Percentiles rank a stretch among this genome's conserved stretches.
Evolutionary conservation across 2,888 invertebrate genomes (phyloP).

Genomic region (Molanna angustata): DNA sequence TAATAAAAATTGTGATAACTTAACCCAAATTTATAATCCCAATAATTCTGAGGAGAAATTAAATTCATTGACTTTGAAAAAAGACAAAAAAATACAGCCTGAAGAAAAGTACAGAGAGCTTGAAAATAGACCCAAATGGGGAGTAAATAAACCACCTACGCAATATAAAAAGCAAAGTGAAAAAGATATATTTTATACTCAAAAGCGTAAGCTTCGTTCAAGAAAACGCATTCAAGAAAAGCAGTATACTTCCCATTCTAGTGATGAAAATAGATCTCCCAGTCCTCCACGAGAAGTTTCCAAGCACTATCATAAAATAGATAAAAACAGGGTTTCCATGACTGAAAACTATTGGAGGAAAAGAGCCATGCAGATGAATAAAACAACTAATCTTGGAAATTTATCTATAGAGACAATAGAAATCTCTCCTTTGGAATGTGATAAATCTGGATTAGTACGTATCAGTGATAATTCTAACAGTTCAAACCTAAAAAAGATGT

Average conservation of each 20-base stretch:
- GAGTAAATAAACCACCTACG: slow-evolving; percentile 72
- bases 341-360: slow-evolving; percentile 52
- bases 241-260: slow-evolving; percentile 57
- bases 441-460: slow-evolving; percentile 52
- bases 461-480: slow-evolving; percentile 41
- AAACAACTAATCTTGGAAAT: slow-evolving; percentile 45
- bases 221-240: slow-evolving; percentile 60
- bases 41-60: slow-evolving; percentile 51
- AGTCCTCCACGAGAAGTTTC: slow-evolving; percentile 51
- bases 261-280: slow-evolving; percentile 60
- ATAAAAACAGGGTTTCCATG: slow-evolving; percentile 45
- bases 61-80: slow-evolving; percentile 48
- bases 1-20: slow-evolving; percentile 47
- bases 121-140: slow-evolving; percentile 71
- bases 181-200: slow-evolving; percentile 80
- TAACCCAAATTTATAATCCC: slow-evolving; percentile 45
- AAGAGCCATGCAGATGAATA: slow-evolving; percentile 46
- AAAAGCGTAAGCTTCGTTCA: slow-evolving; percentile 64
- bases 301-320: slow-evolving; percentile 40
- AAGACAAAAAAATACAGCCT: slow-evolving; percentile 53
- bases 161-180: slow-evolving; percentile 88
- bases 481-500: slow-evolving; percentile 42
- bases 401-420: slow-evolving; percentile 45
- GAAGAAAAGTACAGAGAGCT: slow-evolving; percentile 57
- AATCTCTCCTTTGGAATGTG: slow-evolving; percentile 53